A percentile compares a stretch with the other conserved stretches of the same genome.
phyloP scores from a whole-genome alignment of 2,888 invertebrate species.

The Drosophila kambysellisi region DNA sequence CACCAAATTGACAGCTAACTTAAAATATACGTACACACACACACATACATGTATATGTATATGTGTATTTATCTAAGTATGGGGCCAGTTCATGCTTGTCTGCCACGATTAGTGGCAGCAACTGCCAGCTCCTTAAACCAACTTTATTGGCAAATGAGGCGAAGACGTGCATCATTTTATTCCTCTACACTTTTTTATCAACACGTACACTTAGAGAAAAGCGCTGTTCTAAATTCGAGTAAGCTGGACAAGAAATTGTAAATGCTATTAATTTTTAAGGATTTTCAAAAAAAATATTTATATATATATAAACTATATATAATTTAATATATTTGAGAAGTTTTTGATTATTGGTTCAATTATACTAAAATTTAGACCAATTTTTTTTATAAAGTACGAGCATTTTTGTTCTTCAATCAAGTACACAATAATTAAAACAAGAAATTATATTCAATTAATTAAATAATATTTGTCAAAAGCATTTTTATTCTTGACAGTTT shows the following conservation, averaged over 20 bases:
- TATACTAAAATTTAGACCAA: neutral
- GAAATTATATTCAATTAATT: neutral
- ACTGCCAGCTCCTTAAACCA: constrained; percentile 67
- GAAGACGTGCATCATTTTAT: constrained; percentile 58
- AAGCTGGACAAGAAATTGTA: neutral
- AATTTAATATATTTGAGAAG: neutral
- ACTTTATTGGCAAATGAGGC: constrained; percentile 64
- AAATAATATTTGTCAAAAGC: neutral
- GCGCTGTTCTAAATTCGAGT: neutral
- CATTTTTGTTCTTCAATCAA: neutral
- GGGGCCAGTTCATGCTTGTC: constrained; percentile 69
- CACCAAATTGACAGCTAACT: constrained; percentile 60
- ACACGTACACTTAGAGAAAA: neutral
- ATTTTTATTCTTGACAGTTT: neutral
- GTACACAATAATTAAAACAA: neutral
- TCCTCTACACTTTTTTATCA: constrained; percentile 7
- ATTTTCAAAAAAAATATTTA: neutral
- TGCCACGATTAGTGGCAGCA: constrained; percentile 60
- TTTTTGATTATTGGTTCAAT: neutral
- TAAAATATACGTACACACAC: constrained; percentile 45
- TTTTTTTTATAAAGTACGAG: neutral
- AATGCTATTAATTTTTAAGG: too few relatives aligned
- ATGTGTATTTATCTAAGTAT: constrained; percentile 23
- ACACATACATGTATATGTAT: too few relatives aligned
- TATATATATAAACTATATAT: too few relatives aligned